Base-by-base conservation (phyloP, 2,888 invertebrate genomes). In the Tetropium fuscum region DNA sequence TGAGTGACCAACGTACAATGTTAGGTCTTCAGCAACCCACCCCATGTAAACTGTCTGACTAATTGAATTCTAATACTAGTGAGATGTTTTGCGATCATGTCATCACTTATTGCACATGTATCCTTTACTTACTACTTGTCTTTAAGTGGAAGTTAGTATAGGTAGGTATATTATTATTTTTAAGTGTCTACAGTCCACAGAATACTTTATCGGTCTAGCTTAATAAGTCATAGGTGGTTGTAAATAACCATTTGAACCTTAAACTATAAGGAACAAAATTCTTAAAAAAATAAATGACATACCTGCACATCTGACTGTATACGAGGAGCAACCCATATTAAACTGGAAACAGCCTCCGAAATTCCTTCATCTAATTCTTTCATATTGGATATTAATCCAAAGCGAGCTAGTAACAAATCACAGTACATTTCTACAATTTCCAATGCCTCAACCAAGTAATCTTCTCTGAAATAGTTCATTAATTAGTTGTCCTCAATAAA, bases 391-490 rank as follows among this genome's bases (percentile, higher is more conserved):
- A 99, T 90, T 5, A 99, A 85, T 0, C 98, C 98, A 83, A 98
- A 98, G 74, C 99, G 87, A 0, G 99, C 98, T 51, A 99, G 82
- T 38, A 99, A 82, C 48, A 99, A 84, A 83, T 99, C 99, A 83
- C 98, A 98, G 79, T 97, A 99, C 97, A 99, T 98, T 84, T 99
- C 99, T 0, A 99, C 89, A 58, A 99, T 88, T 84, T 99, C 99
- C 93, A 98, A 96, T 0, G 98, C 98, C 83, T 99, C 99, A 2
- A 99, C 98, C 83, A 98, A 87, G 81, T 99, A 99, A 83, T 99
- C 99, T 83, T 98, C 98, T 40, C 99, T 89, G 73, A 10, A 82
- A 64, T 16, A 4, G n/a, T n/a, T 8, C 13, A 32, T 30, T 36
- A 8, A 20, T 1, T 34, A 36, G 18, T 10, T 4, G n/a, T n/a